A percentile compares a stretch with the other conserved stretches of the same genome.
Evolutionary conservation across 2,888 invertebrate species (phyloP).

Genomic region (Coelogynopora nodosa): DNA sequence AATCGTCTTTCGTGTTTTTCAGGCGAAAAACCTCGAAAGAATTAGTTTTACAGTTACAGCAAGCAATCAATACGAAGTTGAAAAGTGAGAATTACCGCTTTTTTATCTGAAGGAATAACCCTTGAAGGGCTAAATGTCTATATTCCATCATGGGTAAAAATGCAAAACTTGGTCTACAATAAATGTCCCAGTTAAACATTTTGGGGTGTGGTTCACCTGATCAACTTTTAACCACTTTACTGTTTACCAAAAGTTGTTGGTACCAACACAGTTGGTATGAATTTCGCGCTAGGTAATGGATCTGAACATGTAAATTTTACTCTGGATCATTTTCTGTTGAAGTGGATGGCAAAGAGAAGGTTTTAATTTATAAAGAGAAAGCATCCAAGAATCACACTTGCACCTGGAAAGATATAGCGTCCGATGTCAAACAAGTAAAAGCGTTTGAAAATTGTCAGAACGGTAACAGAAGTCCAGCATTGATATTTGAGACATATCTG

Average conservation of each 20-base stretch:
- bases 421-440: not conserved
- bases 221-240: not conserved
- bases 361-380: not conserved
- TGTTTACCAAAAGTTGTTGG: no score
- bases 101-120: not conserved
- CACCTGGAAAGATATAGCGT: not conserved
- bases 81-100: not conserved
- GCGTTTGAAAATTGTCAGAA: not conserved
- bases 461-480: not conserved
- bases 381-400: not conserved
- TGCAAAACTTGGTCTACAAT: not conserved
- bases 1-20: not conserved
- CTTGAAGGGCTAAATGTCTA: not conserved
- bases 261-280: not conserved
- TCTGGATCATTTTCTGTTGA: not conserved
- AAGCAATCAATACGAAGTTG: not conserved
- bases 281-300: not conserved
- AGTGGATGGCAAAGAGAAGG: not conserved
- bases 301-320: not conserved
- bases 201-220: not conserved
- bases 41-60: not conserved
- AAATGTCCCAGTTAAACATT: not conserved
- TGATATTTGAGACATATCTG: not conserved
- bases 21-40: not conserved
- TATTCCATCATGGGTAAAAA: not conserved